A percentile compares a stretch with the other conserved stretches of the same genome.
phyloP scores from a whole-genome alignment of 1,140 invertebrate genomes.

The Drosophila santomea region DNA sequence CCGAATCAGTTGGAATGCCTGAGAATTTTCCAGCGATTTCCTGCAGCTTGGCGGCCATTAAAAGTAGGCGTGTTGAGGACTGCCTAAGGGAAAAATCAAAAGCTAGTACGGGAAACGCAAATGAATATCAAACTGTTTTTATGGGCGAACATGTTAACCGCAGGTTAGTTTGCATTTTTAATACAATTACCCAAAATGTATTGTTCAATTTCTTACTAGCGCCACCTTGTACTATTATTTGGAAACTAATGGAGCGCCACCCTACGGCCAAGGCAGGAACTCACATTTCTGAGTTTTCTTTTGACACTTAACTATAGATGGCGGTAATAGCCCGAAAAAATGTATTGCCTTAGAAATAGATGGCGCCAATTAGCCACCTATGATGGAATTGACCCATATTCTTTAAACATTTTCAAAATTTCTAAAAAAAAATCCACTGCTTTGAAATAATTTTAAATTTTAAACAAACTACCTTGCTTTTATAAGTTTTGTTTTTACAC shows the following conservation, averaged over 20 bases:
- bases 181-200: background rate
- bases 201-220: slow-evolving; percentile 15
- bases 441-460: no score
- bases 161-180: slow-evolving; percentile 43
- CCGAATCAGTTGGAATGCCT: slow-evolving; percentile 69
- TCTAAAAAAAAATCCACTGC: no score
- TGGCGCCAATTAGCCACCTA: slow-evolving; percentile 5
- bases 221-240: slow-evolving; percentile 67
- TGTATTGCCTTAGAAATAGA: background rate
- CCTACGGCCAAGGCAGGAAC: slow-evolving; percentile 66
- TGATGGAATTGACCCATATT: background rate
- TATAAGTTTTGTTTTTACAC: background rate
- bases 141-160: slow-evolving; percentile 73
- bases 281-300: slow-evolving; percentile 27
- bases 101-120: slow-evolving; percentile 1
- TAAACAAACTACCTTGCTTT: no score
- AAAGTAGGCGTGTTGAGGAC: slow-evolving; percentile 16
- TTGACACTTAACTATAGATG: background rate
- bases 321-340: background rate
- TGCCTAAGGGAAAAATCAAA: slow-evolving; percentile 22
- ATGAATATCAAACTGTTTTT: slow-evolving; percentile 45
- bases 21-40: slow-evolving; percentile 64
- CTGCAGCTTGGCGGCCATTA: slow-evolving; percentile 54
- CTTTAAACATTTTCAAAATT: no score
- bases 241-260: slow-evolving; percentile 70